Evolutionary conservation across 2,888 invertebrate species (phyloP).

Genomic region (Caenorhabditis afra): DNA sequence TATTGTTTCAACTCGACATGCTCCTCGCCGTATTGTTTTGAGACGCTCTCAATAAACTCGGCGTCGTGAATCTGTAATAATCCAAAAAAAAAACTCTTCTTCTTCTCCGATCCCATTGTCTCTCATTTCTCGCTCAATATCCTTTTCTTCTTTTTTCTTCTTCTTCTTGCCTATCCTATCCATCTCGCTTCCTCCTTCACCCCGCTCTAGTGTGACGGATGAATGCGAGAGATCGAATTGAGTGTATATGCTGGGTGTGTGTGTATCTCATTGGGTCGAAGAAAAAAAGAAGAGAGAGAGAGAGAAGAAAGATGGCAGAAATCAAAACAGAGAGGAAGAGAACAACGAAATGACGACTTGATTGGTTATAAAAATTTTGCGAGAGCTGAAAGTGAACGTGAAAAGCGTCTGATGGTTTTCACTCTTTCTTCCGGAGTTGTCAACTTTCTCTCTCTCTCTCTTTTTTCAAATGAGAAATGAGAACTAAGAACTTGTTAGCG

Average conservation of each 20-base stretch:
- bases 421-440: neutral
- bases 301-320: too few relatives aligned
- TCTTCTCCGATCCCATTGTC: neutral
- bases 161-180: neutral
- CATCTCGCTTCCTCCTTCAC: neutral
- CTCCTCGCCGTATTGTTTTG: constrained; percentile 75
- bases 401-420: constrained; percentile 9
- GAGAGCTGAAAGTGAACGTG: neutral
- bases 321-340: neutral
- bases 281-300: too few relatives aligned
- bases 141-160: neutral
- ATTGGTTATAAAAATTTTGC: neutral
- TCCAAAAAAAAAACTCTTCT: too few relatives aligned
- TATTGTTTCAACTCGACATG: constrained; percentile 76
- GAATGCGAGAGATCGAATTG: constrained; percentile 12
- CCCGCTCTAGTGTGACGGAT: constrained; percentile 1
- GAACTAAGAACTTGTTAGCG: constrained; percentile 42
- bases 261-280: neutral
- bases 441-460: too few relatives aligned
- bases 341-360: constrained; percentile 1
- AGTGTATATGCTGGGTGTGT: constrained; percentile 11
- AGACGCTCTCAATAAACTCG: constrained; percentile 71
- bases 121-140: constrained; percentile 7
- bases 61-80: constrained; percentile 75
- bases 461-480: constrained; percentile 1